Percentiles rank a stretch among this genome's conserved stretches.
Conservation (phyloP, 2,888 invertebrate species). For the Platynereis dumerilii region DNA sequence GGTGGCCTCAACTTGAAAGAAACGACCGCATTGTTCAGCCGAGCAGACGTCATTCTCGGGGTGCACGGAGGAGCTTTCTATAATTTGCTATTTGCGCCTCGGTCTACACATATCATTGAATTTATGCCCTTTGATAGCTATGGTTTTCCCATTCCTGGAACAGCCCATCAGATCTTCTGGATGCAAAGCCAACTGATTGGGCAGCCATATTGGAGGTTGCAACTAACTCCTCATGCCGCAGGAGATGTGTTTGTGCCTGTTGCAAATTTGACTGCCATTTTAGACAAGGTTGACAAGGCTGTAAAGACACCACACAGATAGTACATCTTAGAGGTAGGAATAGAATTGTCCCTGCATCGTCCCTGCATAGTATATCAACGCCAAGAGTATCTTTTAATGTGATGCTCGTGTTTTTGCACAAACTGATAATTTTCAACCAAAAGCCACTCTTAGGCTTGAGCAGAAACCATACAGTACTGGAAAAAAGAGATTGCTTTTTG, state of each 20-base stretch:
- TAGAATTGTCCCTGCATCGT: too few relatives aligned
- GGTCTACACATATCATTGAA: slow-evolving; percentile 20
- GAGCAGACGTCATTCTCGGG: slow-evolving; percentile 25
- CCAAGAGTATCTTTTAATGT: too few relatives aligned
- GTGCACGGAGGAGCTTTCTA: slow-evolving; percentile 32
- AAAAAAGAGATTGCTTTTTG: too few relatives aligned
- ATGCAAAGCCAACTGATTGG: slow-evolving; percentile 11
- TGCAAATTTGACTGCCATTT: not conserved
- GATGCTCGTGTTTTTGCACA: too few relatives aligned
- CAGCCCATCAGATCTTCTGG: slow-evolving; percentile 19
- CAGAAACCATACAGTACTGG: too few relatives aligned
- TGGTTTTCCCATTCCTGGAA: slow-evolving; percentile 7
- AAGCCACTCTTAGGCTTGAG: too few relatives aligned
- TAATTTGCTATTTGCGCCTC: slow-evolving; percentile 24
- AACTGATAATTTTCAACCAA: too few relatives aligned
- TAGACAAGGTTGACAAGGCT: not conserved
- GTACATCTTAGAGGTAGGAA: too few relatives aligned
- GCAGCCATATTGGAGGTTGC: slow-evolving; percentile 18
- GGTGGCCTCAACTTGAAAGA: slow-evolving; percentile 16
- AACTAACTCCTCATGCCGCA: not conserved
- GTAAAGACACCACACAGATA: too few relatives aligned
- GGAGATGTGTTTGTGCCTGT: slow-evolving; percentile 15
- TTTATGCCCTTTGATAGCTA: slow-evolving; percentile 17
- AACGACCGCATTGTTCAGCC: slow-evolving; percentile 15
- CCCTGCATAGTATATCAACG: too few relatives aligned